Conservation (phyloP, 2,113 vertebrate species). For the Epinephelus fuscoguttatus region DNA sequence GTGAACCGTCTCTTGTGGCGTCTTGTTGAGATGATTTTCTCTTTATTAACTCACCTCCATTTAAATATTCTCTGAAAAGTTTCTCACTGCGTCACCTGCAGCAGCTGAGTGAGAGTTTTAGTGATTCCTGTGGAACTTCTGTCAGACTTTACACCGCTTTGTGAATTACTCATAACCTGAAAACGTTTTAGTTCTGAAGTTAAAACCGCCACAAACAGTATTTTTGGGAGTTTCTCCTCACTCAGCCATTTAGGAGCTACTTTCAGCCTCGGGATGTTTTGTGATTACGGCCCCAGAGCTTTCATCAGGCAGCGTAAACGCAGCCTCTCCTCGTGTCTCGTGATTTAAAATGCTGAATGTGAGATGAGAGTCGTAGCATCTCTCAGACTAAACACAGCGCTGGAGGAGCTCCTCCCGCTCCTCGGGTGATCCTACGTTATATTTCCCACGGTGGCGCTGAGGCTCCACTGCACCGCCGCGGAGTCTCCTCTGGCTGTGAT, state of each 20-base stretch:
- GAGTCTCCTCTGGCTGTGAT: conserved; percentile 17
- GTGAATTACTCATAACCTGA: too few species aligned
- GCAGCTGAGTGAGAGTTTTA: too few species aligned
- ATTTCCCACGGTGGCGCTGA: not conserved
- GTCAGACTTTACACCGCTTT: too few species aligned
- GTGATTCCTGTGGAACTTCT: not conserved
- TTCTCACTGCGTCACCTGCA: too few species aligned
- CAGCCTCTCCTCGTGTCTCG: not conserved
- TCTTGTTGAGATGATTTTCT: too few species aligned
- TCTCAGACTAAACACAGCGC: not conserved
- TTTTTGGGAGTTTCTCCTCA: too few species aligned
- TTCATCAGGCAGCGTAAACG: not conserved
- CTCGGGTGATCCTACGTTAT: not conserved
- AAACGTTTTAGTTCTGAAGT: not conserved
- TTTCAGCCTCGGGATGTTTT: not conserved
- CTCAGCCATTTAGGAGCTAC: not conserved
- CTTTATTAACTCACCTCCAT: too few species aligned
- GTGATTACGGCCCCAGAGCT: not conserved
- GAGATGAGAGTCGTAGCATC: not conserved
- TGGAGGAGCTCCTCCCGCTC: too few species aligned
- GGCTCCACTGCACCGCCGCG: not conserved
- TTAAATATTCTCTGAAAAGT: too few species aligned
- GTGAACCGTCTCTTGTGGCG: too few species aligned
- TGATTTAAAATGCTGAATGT: not conserved
- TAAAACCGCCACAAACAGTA: not conserved